Base-by-base conservation (phyloP, 2,797 vertebrate genomes). In the Tympanoctomys barrerae region DNA sequence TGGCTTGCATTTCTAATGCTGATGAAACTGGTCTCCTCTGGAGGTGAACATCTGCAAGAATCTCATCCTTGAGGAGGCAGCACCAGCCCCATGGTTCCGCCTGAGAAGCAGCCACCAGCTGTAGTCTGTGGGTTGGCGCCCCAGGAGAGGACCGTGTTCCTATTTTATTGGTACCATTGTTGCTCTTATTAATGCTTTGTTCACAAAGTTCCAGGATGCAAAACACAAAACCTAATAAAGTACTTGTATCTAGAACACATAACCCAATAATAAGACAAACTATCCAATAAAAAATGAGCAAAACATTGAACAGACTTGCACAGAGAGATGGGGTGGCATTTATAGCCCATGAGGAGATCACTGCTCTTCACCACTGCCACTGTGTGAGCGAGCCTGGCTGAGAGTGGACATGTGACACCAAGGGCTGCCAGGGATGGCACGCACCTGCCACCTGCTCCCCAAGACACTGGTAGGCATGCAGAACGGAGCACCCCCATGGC, bases 261-360 rank as follows among this genome's bases (percentile, higher is more conserved):
- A 49, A 94, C 39, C 78, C 71, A 88, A 3, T 18, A 64, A 68
- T 28, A 90, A 89, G 66, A 94, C 89, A 95, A 81, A 91, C 85
- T 83, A 81, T 59, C 89, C 59, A 46, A 79, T 94, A 64, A 96
- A 90, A 86, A 94, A 75, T 18, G 83, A 93, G 90, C 52, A 77
- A 46, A 81, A 62, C 22, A 49, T 31, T 49, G 78, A 78, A 12
- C 12, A 22, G 52, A 3, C 31, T 62, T 12, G 16, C 3, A 1
- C 19, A 36, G 66, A 46, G 66, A 46, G 85, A 85, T 9, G 16
- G 0, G 18, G 21, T n/a, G 87, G 94, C 75, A 2, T 33, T 79
- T 2, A 19, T 0, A 52, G 87, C 79, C 2, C 13, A 0, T 1
- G 42, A 66, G 52, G 61, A 33, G 24, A 1, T 77, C 5, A 0